Conservation (phyloP, 1,140 invertebrate species). For the Hyposmocoma kahamanoa region DNA sequence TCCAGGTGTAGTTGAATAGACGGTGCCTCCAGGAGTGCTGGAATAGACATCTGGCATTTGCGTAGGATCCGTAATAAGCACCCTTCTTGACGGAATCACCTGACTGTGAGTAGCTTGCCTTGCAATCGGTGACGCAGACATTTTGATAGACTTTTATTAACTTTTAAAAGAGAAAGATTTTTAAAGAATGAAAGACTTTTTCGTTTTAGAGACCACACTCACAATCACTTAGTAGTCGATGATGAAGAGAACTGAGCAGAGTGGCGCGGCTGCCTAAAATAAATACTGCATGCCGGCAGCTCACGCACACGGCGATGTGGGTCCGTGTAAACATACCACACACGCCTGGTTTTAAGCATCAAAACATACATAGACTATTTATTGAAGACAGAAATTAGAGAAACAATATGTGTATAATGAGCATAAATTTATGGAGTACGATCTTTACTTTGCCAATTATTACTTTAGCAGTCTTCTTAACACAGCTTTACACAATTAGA, state of each 20-base stretch:
- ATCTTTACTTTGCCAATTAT: no score
- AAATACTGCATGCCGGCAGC: conserved; percentile 43
- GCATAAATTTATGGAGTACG: no score
- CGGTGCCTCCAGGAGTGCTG: conserved; percentile 94
- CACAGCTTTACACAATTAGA: no score
- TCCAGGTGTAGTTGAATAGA: conserved; percentile 96
- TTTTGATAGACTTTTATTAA: conserved; percentile 51
- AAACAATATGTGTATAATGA: no score
- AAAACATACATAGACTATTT: conserved; percentile 53
- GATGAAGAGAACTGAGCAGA: conserved; percentile 54
- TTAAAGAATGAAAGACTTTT: not conserved
- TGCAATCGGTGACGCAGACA: conserved; percentile 89
- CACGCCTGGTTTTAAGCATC: conserved; percentile 26
- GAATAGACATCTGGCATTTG: conserved; percentile 91
- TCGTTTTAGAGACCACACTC: conserved; percentile 25
- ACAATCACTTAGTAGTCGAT: conserved; percentile 40
- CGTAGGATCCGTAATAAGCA: conserved; percentile 86
- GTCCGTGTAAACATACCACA: conserved; percentile 39
- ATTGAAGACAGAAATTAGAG: not conserved
- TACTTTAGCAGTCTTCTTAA: no score
- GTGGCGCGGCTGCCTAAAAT: conserved; percentile 54
- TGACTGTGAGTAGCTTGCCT: conserved; percentile 83
- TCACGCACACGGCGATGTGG: conserved; percentile 34
- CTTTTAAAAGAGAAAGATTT: conserved; percentile 1
- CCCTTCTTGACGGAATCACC: conserved; percentile 81